Evolutionary conservation across 2,888 invertebrate genomes (phyloP), one percentile per base, ranked within the genome.

Genomic region (Siphlonurus alternatus): DNA sequence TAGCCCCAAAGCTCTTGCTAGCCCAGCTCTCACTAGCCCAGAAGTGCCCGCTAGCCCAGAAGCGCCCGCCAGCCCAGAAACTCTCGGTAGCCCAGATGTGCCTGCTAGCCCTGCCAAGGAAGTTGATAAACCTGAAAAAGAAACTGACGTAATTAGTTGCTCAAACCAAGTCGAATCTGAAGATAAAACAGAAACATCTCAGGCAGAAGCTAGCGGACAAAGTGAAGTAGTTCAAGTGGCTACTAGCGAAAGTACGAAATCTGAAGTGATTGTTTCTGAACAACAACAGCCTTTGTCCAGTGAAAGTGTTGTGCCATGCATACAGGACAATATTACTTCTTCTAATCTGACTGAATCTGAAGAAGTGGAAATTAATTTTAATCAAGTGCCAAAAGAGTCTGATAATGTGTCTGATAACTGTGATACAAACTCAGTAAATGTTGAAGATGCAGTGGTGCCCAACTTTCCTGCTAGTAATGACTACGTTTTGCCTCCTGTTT

Each of bases 21-120:
- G n/a, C n/a, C n/a, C n/a, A n/a, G n/a, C n/a, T n/a, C n/a, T n/a
- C n/a, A 63, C 56, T 68, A 72, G 73, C 71, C 69, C 70, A 63
- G 79, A 73, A 66, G 72, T 75, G 64, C 74, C 76, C 68, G 75
- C 79, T 61, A 80, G 80, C 65, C 82, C 80, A 22, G 64, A 66
- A 66, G 51, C 60, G 65, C 63, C 65, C 63, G 67, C 70, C 69
- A 70, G 70, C 64, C 65, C 65, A 69, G 70, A 72, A 69, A 63
- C 61, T 15, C n/a, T n/a, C n/a, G n/a, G n/a, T n/a, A n/a, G n/a
- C n/a, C 20, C 25, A 2, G 66, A 63, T 15, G 63, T 56, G 18
- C 63, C 59, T 18, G n/a, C 53, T 5, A 38, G 38, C 15, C 38
- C 38, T 10, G 38, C 15, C 38, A 38, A 66, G 70, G 70, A 66